phyloP scores from a whole-genome alignment of 2,888 invertebrate species.

The Protonemura montana region DNA sequence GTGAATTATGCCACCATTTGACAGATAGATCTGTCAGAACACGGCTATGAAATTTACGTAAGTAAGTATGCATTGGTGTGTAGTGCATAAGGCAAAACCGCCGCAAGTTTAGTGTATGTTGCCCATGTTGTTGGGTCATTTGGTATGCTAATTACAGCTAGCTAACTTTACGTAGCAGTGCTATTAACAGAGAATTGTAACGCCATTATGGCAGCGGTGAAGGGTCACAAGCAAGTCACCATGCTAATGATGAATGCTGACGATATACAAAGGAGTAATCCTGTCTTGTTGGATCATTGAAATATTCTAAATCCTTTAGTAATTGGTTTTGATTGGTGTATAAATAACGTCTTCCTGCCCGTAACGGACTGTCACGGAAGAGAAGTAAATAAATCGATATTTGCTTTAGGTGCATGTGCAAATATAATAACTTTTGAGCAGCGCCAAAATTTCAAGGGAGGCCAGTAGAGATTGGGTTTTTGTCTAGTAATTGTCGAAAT shows the following conservation, averaged over 20 bases:
- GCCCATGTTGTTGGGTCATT: neutral
- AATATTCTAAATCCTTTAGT: neutral
- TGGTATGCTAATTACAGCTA: neutral
- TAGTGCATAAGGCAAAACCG: neutral
- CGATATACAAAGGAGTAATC: neutral
- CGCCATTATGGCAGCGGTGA: neutral
- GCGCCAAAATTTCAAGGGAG: neutral
- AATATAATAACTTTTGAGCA: neutral
- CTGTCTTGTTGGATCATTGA: neutral
- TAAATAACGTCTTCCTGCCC: neutral
- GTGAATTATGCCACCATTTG: neutral
- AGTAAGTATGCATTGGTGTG: neutral
- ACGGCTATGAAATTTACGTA: neutral
- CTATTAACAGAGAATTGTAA: neutral
- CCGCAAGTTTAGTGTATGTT: neutral
- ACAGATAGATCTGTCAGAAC: neutral
- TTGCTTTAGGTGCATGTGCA: neutral
- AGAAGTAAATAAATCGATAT: neutral
- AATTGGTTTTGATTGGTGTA: neutral
- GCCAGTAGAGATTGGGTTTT: too few relatives aligned
- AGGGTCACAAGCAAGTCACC: neutral
- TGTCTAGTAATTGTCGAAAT: too few relatives aligned
- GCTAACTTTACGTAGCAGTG: neutral
- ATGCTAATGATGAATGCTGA: neutral
- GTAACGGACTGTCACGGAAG: neutral